Base-by-base conservation (phyloP, 64 coral and sea anemone genomes). In the Orbicella faveolata region DNA sequence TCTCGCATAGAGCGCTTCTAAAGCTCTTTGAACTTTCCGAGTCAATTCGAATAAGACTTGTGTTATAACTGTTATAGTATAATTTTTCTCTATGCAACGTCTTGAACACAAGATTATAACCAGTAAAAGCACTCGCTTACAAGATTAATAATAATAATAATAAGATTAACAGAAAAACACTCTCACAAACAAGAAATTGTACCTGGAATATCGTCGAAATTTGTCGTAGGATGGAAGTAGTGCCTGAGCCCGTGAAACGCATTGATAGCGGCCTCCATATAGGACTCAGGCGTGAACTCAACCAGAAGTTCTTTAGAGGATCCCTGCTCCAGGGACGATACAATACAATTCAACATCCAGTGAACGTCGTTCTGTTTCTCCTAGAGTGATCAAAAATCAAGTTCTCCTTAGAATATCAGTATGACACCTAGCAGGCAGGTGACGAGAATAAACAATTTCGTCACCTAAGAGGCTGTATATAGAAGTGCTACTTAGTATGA, bases 271-370 rank as follows among this genome's bases (percentile, higher is more conserved):
- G 86, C 90, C 44, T 98, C 96, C 79, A 98, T 90, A 64, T 98
- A 98, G 36, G 95, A 95, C 73, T 95, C 96, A 59, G 96, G 96
- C 52, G 87, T 92, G 78, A 98, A 98, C 63, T 98, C 96, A 53
- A 98, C 95, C 21, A 95, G 75, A 16, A 83, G 33, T 19, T 83
- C 83, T 2, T 74, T 75, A 7, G 41, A 53, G 6, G 90, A 35
- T 1, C 90, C 96, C 36, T 90, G 90, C 48, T 94, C 76, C 10
- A 95, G 23, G n/a, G 93, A 90, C 6, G 74, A 86, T 7, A 98
- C 75, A 82, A 94, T 89, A n/a, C 86, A 89, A 20, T 88, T 34
- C 0, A 98, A 63, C 96, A 98, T 98, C 96, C 96, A 98, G 34
- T 98, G 88, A 16, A 98, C 86, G 34, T 98, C 96, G 19, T 80